Base-by-base conservation (phyloP, 92 coral and sea anemone species). In the Porites divaricata region DNA sequence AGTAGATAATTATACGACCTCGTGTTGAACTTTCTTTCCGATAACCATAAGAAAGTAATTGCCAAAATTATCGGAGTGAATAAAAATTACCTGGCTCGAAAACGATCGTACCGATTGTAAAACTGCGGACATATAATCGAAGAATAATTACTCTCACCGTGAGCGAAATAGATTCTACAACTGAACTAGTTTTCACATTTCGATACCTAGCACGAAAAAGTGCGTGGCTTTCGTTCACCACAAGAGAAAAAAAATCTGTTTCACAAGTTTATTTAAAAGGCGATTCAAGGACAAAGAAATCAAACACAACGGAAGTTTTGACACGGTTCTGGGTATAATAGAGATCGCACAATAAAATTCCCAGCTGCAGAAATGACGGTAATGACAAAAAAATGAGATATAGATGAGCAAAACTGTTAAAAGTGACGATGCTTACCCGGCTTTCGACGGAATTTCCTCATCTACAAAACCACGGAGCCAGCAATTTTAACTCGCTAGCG, bases 311-410 rank as follows among this genome's bases (percentile, higher is more conserved):
- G 52, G 52, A 24, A 82, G 63, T 71, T 71, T 59, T 50, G 4
- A 35, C 79, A 23, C 50, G 59, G 51, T 48, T 72, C 71, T 82
- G 52, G 62, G 48, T 48, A 45, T 45, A 70, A 72, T 71, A 71
- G 21, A 70, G 78, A 22, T 48, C 59, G 62, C 63, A 72, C 70
- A 82, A 61, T 72, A 61, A 45, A 15, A 25, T 54, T 80, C 15
- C 72, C 85, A 80, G 16, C 76, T 69, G 76, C 13, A 24, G 26
- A 51, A 48, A 72, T 19, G 58, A 7, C 23, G 67, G 19, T 80
- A 80, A 80, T 80, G 85, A 56, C 58, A 56, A 35, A 22, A 56
- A 50, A 80, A 80, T 80, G 54, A 24, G 53, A 70, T 13, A 69
- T 10, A 68, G 41, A 80, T 80, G 28, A 54, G 67, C 50, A 22